Evolutionary conservation across 2,113 vertebrate species (phyloP).

Genomic region (Hemiscyllium ocellatum): DNA sequence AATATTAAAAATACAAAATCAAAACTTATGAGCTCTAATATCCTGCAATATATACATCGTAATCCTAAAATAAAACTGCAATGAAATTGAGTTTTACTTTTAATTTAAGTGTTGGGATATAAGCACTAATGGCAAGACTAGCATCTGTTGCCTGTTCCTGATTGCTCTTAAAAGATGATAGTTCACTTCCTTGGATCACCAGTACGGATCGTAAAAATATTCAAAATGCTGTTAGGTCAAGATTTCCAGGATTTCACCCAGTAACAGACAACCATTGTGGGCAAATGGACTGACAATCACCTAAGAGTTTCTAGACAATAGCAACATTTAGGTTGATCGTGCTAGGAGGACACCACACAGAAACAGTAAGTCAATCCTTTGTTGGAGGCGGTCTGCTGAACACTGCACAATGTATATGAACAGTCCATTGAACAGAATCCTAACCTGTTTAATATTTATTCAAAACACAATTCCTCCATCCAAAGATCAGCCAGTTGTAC

Average conservation of each 20-base stretch:
- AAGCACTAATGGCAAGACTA: background rate
- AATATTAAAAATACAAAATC: background rate
- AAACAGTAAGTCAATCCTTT: background rate
- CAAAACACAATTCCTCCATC: too few relatives aligned
- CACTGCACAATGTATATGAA: too few relatives aligned
- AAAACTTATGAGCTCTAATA: background rate
- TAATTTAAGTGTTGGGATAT: background rate
- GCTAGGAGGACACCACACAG: background rate
- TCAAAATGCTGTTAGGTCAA: background rate
- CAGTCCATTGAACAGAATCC: too few relatives aligned
- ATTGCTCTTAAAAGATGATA: background rate
- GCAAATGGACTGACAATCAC: background rate
- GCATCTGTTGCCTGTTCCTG: background rate
- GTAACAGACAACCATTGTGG: background rate
- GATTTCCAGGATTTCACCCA: background rate
- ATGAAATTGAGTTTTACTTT: background rate
- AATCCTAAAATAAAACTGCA: background rate
- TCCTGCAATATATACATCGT: background rate
- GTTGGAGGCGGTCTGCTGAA: background rate
- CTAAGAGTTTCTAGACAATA: background rate
- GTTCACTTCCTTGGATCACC: background rate
- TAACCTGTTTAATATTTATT: too few relatives aligned
- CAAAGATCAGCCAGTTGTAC: too few relatives aligned
- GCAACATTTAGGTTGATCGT: background rate
- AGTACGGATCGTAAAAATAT: background rate